Percentiles rank a stretch among this genome's conserved stretches.
These are phyloP conservation scores for Phoxinus dragarum DNA, from an alignment of 2,797 vertebrate genomes.

Conservation along the genomic window DNA sequence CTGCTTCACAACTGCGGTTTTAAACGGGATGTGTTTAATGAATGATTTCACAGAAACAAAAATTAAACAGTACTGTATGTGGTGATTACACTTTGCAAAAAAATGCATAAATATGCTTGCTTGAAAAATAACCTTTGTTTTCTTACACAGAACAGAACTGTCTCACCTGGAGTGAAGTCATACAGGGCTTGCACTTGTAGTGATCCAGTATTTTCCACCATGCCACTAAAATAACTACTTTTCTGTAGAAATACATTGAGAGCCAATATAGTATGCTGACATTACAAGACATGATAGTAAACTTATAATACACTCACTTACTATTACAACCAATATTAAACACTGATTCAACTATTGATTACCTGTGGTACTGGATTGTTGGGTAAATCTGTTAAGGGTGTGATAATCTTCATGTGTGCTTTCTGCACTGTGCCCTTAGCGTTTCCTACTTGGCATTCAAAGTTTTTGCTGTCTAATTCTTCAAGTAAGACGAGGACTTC, in stretches of 20 bases:
- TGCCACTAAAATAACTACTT: constrained; percentile 6
- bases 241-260: constrained; percentile 61
- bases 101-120: neutral
- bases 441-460: constrained; percentile 82
- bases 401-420: constrained; percentile 83
- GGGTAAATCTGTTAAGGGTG: constrained; percentile 68
- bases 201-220: constrained; percentile 58
- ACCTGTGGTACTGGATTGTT: constrained; percentile 64
- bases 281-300: neutral
- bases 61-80: neutral
- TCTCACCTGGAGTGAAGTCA: constrained; percentile 84
- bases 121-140: neutral
- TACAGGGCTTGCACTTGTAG: constrained; percentile 84
- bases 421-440: constrained; percentile 74
- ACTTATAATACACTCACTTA: neutral
- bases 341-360: constrained; percentile 18
- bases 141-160: neutral
- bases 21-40: neutral
- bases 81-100: neutral
- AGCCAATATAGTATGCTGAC: neutral
- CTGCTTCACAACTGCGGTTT: neutral
- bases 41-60: neutral
- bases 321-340: neutral
- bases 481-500: constrained; percentile 82
- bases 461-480: constrained; percentile 76